phyloP scores from a whole-genome alignment of 2,797 vertebrate genomes.

The Trachurus trachurus region DNA sequence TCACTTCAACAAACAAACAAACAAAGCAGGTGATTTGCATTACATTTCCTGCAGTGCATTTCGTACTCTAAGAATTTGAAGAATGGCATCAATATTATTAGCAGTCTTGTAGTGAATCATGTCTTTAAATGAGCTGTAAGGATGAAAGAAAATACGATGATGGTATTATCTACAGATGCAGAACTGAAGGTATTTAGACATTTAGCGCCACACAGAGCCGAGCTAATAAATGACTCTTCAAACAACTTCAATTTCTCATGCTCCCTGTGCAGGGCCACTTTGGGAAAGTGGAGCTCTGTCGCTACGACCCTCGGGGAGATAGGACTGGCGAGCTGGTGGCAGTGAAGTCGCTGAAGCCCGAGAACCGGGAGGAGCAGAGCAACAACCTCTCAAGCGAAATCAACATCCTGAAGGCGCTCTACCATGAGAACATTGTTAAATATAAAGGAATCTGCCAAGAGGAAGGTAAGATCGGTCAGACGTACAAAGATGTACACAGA shows the following conservation, averaged over 20 bases:
- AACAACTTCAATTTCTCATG: not conserved
- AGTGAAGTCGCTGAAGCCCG: slow-evolving; percentile 96
- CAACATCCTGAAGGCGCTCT: slow-evolving; percentile 94
- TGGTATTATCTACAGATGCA: too few species aligned
- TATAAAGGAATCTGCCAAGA: slow-evolving; percentile 98
- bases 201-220: not conserved
- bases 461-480: slow-evolving; percentile 85
- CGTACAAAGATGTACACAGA: not conserved
- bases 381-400: slow-evolving; percentile 95
- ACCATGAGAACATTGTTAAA: slow-evolving; percentile 98
- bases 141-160: not conserved
- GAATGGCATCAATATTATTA: not conserved
- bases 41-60: not conserved
- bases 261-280: slow-evolving; percentile 91
- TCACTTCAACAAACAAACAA: not conserved
- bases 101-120: not conserved
- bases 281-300: slow-evolving; percentile 96
- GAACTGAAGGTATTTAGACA: not conserved
- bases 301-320: slow-evolving; percentile 95
- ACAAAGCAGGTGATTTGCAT: not conserved
- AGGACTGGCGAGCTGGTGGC: slow-evolving; percentile 96
- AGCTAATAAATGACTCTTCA: not conserved
- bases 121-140: not conserved
- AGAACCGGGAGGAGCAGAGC: slow-evolving; percentile 92
- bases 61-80: not conserved